Evolutionary conservation across 2,888 invertebrate genomes (phyloP).

Genomic region (Phyto melanocephala): DNA sequence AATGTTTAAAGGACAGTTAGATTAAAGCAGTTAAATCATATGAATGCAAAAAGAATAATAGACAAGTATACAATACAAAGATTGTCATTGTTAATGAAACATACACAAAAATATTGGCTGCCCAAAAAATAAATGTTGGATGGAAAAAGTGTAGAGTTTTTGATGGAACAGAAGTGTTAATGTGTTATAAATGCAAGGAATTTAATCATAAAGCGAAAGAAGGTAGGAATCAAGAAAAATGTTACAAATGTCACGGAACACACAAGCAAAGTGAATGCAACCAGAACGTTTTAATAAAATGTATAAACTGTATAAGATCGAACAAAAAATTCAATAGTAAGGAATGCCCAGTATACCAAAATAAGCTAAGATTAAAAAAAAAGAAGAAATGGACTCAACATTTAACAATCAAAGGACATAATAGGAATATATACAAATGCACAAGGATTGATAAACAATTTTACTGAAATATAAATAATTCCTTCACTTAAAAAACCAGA

Average conservation of each 20-base stretch:
- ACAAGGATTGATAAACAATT: too few relatives aligned
- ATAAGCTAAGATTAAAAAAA: not conserved
- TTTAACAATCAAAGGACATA: not conserved
- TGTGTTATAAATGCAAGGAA: not conserved
- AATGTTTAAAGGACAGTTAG: not conserved
- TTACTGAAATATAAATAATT: too few relatives aligned
- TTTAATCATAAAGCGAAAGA: not conserved
- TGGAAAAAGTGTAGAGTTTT: too few relatives aligned
- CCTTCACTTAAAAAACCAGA: not conserved
- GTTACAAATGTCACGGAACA: not conserved
- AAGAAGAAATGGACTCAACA: not conserved
- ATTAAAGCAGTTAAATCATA: not conserved
- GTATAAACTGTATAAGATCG: conserved; percentile 1
- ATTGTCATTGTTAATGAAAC: conserved; percentile 1
- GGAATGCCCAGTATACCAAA: too few relatives aligned
- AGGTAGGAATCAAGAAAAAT: not conserved
- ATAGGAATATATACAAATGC: not conserved
- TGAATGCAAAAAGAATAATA: not conserved
- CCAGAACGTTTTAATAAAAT: not conserved
- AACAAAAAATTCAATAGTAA: conserved; percentile 11
- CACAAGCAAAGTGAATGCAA: not conserved
- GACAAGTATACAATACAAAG: too few relatives aligned
- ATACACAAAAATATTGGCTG: not conserved
- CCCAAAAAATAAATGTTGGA: not conserved
- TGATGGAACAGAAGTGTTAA: not conserved